phyloP scores from a whole-genome alignment of 1,140 invertebrate species.

The Lucilia cuprina region DNA sequence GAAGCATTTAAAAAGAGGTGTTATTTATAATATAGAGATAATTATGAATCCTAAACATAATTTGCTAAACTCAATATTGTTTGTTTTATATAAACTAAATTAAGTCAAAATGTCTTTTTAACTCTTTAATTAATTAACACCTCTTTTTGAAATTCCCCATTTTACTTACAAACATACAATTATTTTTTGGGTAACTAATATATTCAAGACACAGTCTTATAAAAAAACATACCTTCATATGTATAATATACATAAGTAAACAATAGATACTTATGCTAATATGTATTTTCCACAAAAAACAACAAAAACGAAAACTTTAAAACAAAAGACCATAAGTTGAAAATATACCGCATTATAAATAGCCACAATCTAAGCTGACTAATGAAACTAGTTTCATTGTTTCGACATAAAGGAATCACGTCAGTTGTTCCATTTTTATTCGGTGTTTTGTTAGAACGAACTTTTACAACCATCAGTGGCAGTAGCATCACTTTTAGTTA shows the following conservation, averaged over 20 bases:
- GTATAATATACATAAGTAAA: neutral
- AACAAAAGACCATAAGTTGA: neutral
- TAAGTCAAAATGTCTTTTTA: no score
- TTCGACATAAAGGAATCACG: neutral
- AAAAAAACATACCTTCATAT: neutral
- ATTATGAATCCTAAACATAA: no score
- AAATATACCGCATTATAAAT: neutral
- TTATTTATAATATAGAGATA: no score
- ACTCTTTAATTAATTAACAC: no score
- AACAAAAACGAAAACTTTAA: neutral
- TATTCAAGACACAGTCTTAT: neutral
- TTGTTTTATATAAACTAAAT: no score
- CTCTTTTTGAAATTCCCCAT: no score
- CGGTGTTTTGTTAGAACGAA: no score
- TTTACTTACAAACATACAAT: no score
- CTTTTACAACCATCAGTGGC: neutral
- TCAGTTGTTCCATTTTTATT: no score
- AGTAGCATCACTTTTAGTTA: neutral
- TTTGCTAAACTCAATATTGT: no score
- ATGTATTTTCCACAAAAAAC: neutral
- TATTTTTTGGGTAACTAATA: no score
- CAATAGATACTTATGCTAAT: conserved; percentile 7
- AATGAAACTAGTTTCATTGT: conserved; percentile 13
- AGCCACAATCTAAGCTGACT: neutral
- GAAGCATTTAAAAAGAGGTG: neutral